Percentiles rank a stretch among this genome's conserved stretches.
Evolutionary conservation across 2,113 vertebrate genomes (phyloP).

Genomic region (Sapajus apella): DNA sequence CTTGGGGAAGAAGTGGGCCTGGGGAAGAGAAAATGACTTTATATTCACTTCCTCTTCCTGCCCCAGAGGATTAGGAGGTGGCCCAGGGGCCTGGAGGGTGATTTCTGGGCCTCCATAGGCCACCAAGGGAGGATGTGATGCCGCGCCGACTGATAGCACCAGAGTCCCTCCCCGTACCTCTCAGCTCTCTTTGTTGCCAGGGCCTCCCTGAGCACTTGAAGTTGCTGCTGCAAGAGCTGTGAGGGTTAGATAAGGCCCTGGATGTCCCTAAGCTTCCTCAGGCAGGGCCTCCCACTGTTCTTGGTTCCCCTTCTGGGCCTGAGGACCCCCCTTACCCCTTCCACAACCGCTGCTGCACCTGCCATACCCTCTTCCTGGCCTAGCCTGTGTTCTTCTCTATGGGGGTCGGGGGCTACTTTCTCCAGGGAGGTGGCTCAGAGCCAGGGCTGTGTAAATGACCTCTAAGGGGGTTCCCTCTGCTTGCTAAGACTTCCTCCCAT

Average conservation of each 20-base stretch:
- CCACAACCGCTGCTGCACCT: neutral
- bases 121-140: constrained; percentile 49
- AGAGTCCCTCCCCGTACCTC: neutral
- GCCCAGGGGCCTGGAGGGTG: constrained; percentile 12
- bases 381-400: neutral
- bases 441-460: constrained; percentile 13
- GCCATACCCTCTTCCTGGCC: neutral
- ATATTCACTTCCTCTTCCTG: constrained; percentile 73
- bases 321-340: neutral
- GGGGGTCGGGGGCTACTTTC: neutral
- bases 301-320: constrained; percentile 9
- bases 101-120: constrained; percentile 41
- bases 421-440: neutral
- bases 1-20: neutral
- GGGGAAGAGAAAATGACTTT: constrained; percentile 47
- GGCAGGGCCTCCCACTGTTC: neutral
- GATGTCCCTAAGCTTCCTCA: neutral
- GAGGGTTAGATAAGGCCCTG: neutral
- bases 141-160: neutral
- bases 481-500: constrained; percentile 40
- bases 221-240: neutral
- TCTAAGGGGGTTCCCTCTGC: neutral
- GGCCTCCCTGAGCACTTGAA: neutral
- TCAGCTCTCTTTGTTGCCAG: neutral
- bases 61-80: constrained; percentile 54